Evolutionary conservation across 2,888 invertebrate genomes (phyloP).

Genomic region (Acanthosoma haemorrhoidale): DNA sequence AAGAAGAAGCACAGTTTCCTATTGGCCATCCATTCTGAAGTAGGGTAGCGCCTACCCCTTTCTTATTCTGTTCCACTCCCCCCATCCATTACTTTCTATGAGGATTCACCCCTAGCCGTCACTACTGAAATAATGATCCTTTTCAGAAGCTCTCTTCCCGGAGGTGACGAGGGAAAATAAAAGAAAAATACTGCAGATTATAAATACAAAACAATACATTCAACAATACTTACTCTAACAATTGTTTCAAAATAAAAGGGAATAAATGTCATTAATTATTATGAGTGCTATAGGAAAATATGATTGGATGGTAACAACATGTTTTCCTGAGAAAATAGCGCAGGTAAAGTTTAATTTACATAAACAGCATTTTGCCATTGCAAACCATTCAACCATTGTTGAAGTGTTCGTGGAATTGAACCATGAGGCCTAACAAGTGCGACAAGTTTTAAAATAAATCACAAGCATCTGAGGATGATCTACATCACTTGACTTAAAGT

Average conservation of each 20-base stretch:
- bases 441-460: no score
- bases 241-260: no score
- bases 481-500: no score
- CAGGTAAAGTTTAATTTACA: no score
- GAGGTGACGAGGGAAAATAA: not conserved
- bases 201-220: constrained; percentile 12
- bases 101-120: not conserved
- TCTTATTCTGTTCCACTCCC: not conserved
- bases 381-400: no score
- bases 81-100: constrained; percentile 12
- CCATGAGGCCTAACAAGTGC: no score
- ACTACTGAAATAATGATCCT: constrained; percentile 18
- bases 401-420: no score
- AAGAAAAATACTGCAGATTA: not conserved
- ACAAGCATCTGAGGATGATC: no score
- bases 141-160: not conserved
- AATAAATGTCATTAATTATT: not conserved
- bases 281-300: not conserved
- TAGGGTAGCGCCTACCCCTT: not conserved
- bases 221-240: not conserved
- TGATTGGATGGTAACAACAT: no score
- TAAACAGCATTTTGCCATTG: no score
- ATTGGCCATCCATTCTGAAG: constrained; percentile 15
- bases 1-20: constrained; percentile 2
- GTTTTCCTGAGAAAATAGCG: no score